Base-by-base conservation (phyloP, 2,797 vertebrate genomes). In the Xenentodon cancila region DNA sequence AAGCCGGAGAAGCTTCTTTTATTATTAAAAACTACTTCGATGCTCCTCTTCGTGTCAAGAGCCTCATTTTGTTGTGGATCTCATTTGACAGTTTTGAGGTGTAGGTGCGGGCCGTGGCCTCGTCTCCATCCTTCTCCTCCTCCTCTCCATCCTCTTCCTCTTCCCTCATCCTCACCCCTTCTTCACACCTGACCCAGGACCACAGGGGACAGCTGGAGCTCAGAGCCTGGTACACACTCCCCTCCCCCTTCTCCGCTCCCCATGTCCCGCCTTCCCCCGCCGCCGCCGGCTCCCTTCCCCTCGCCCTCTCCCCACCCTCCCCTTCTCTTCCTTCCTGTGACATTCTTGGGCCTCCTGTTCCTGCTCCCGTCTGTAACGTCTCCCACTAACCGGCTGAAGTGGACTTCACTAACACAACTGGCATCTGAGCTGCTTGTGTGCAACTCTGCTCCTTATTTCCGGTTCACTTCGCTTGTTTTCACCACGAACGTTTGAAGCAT, bases 11-110 rank as follows among this genome's bases (percentile, higher is more conserved):
- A 37, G 34, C 4, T 12, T 4, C 55, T 16, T 25, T 63, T 34
- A 43, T n/a, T 46, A 64, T 52, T 66, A 21, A 50, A 27, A 59
- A 71, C 54, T 20, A 43, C 69, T 78, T 75, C 64, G 68, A 59
- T 59, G 34, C 34, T n/a, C 43, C 17, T 59, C 67, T 34, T 30
- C 22, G 19, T 58, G 52, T 51, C 22, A 55, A 59, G 67, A 77
- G 55, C 64, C 66, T 86, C 71, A 80, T 73, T 71, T 42, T 89
- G 70, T 79, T 89, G 82, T 95, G 70, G 94, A 88, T 96, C 94
- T 96, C 75, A 79, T 95, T 95, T 94, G 95, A 95, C 96, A 97
- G 96, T 96, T n/a, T 96, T 96, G 96, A 95, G 93, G 88, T 95
- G 90, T 93, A 93, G 90, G 75, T 66, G 91, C 67, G 87, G 88